Conservation (phyloP, 2,888 invertebrate species). For the Lumbricus terrestris region DNA sequence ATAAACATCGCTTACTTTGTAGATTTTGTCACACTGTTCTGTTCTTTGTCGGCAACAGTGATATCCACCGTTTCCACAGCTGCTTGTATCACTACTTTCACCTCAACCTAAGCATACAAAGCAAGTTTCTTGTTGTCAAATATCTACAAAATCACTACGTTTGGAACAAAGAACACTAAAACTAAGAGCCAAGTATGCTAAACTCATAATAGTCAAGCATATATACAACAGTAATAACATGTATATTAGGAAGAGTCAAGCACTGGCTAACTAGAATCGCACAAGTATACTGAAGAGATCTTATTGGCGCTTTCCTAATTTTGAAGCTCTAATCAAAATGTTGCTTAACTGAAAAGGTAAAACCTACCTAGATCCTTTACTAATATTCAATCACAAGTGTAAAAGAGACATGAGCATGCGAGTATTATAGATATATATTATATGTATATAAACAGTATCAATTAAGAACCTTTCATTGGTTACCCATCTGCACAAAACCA, state of each 20-base stretch:
- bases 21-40: constrained; percentile 77
- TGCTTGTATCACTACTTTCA: constrained; percentile 58
- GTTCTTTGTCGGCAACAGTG: constrained; percentile 86
- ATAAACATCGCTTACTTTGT: constrained; percentile 61
- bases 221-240: too few species aligned
- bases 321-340: too few species aligned
- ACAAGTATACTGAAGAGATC: too few species aligned
- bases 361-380: neutral
- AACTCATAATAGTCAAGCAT: too few species aligned
- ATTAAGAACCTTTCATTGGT: neutral
- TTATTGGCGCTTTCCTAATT: too few species aligned
- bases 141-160: too few species aligned
- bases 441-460: neutral
- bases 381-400: neutral
- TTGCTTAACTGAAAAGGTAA: neutral
- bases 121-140: neutral
- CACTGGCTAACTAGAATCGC: too few species aligned
- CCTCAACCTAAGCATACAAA: constrained; percentile 43
- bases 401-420: neutral
- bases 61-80: constrained; percentile 76
- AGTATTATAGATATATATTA: too few species aligned
- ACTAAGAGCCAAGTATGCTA: too few species aligned
- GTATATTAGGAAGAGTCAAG: too few species aligned
- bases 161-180: too few species aligned
- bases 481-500: too few species aligned